Percentiles rank a stretch among this genome's conserved stretches.
phyloP scores from a whole-genome alignment of 2,113 vertebrate genomes.

The Otolemur garnettii region DNA sequence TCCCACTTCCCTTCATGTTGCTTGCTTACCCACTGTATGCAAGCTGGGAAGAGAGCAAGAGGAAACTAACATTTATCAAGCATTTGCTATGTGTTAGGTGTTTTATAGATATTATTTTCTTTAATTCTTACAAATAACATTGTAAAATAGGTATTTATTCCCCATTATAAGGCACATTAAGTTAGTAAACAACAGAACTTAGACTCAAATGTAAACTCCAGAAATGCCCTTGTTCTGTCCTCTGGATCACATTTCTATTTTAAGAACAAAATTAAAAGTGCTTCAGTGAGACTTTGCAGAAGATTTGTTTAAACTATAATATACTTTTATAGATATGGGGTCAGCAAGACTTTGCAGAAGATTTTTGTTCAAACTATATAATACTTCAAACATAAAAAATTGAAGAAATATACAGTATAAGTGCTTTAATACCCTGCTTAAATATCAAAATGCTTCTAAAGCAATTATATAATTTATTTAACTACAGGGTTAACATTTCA shows the following conservation, averaged over 20 bases:
- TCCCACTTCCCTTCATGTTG: neutral
- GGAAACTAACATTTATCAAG: constrained; percentile 64
- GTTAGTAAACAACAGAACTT: constrained; percentile 37
- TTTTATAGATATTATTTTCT: constrained; percentile 39
- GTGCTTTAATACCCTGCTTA: constrained; percentile 45
- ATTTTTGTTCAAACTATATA: constrained; percentile 51
- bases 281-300: constrained; percentile 54
- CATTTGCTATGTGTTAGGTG: constrained; percentile 37
- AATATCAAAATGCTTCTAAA: constrained; percentile 57
- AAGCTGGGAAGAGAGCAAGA: neutral
- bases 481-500: constrained; percentile 37
- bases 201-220: constrained; percentile 51
- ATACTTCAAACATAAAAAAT: constrained; percentile 40
- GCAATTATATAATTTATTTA: constrained; percentile 50
- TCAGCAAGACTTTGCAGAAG: constrained; percentile 51
- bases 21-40: constrained; percentile 1
- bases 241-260: constrained; percentile 34
- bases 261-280: constrained; percentile 51
- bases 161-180: neutral
- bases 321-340: too few species aligned
- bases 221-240: neutral
- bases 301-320: constrained; percentile 38
- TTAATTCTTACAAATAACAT: constrained; percentile 44
- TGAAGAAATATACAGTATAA: constrained; percentile 54
- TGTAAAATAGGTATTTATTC: neutral